Evolutionary conservation across 2,797 vertebrate species (phyloP).

Genomic region (Liparis tanakae): DNA sequence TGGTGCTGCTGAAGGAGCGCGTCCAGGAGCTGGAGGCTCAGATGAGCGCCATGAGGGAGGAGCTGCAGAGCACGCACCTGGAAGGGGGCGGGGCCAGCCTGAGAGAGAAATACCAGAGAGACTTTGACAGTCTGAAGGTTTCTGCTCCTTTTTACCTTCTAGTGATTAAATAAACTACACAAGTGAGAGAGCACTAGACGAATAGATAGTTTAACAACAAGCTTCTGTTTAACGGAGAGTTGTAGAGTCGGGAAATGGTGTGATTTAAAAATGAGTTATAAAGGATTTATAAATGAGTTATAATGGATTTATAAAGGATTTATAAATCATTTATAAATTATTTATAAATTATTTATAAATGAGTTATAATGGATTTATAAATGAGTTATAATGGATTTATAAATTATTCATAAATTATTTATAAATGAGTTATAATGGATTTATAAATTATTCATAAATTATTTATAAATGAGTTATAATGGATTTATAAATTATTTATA

Average conservation of each 20-base stretch:
- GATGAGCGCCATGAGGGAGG: slow-evolving; percentile 92
- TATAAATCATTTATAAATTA: neutral
- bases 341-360: too few relatives aligned
- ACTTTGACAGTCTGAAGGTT: slow-evolving; percentile 99
- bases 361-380: too few relatives aligned
- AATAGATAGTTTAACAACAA: slow-evolving; percentile 40
- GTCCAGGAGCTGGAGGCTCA: slow-evolving; percentile 94
- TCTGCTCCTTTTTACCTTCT: slow-evolving; percentile 67
- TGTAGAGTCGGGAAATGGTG: slow-evolving; percentile 63
- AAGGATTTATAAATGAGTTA: too few relatives aligned
- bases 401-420: neutral
- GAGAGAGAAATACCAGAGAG: slow-evolving; percentile 96
- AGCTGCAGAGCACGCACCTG: slow-evolving; percentile 91
- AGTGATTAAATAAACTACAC: slow-evolving; percentile 13
- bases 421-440: too few relatives aligned
- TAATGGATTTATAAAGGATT: too few relatives aligned
- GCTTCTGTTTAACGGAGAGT: slow-evolving; percentile 36
- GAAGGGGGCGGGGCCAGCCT: slow-evolving; percentile 87
- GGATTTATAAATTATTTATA: neutral
- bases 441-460: too few relatives aligned
- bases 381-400: too few relatives aligned
- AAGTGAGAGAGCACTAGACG: slow-evolving; percentile 35
- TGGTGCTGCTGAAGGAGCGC: slow-evolving; percentile 87
- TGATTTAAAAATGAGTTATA: slow-evolving; percentile 14
- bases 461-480: too few relatives aligned